Evolutionary conservation across 2,113 vertebrate species (phyloP).

Genomic region (Corapipo altera): DNA sequence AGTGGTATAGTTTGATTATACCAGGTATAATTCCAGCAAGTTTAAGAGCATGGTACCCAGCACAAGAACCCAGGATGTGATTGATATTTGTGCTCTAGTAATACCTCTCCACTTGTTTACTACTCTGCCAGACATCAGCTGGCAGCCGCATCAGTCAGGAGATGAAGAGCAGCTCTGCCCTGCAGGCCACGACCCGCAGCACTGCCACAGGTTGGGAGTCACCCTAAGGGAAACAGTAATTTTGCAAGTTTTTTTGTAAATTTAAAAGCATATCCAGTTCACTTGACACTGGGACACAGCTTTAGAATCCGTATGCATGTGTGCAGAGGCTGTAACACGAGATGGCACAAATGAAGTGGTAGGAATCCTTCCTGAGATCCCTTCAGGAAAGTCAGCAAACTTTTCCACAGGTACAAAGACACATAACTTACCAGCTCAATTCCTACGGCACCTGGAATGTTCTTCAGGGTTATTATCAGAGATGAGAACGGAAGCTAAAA

Average conservation of each 20-base stretch:
- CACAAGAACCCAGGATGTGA: background rate
- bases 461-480: background rate
- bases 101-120: background rate
- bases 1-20: background rate
- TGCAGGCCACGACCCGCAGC: background rate
- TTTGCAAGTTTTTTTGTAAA: background rate
- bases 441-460: background rate
- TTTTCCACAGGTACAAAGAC: background rate
- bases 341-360: background rate
- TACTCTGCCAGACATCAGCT: background rate
- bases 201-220: background rate
- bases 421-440: conserved; percentile 38
- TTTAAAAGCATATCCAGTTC: background rate
- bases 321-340: background rate
- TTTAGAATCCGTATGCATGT: background rate
- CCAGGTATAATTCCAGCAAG: background rate
- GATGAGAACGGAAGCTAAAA: background rate
- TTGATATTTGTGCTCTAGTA: fast-evolving
- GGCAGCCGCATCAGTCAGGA: background rate
- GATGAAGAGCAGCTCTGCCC: background rate
- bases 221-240: background rate
- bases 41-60: background rate
- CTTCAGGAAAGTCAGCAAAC: background rate
- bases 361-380: background rate
- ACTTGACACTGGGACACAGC: background rate